phyloP scores from a whole-genome alignment of 2,797 vertebrate species.

The Chrosomus eos region DNA sequence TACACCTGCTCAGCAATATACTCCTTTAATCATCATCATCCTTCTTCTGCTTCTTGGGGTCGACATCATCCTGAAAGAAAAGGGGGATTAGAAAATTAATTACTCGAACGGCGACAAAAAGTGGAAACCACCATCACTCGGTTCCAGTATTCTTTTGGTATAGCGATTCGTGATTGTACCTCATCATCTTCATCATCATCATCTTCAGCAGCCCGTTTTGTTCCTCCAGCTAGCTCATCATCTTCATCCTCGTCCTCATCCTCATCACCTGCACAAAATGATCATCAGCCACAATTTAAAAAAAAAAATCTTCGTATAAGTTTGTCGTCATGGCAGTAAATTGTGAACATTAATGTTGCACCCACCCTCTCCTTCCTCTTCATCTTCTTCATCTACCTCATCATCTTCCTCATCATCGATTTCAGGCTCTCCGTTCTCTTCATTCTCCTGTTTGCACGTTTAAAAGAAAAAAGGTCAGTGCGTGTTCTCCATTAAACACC shows the following conservation, averaged over 20 bases:
- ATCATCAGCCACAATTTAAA: background rate
- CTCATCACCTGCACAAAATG: slow-evolving; percentile 71
- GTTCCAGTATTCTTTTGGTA: background rate
- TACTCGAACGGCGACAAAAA: background rate
- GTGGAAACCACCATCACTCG: no score
- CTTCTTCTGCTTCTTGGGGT: slow-evolving; percentile 95
- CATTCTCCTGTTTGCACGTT: slow-evolving; percentile 81
- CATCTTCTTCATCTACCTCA: slow-evolving; percentile 93
- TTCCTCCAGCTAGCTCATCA: slow-evolving; percentile 85
- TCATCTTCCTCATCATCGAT: slow-evolving; percentile 93
- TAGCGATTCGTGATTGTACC: slow-evolving; percentile 57
- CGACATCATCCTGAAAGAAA: slow-evolving; percentile 84
- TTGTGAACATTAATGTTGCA: slow-evolving; percentile 2
- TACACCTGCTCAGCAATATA: slow-evolving; percentile 76
- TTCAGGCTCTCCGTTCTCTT: slow-evolving; percentile 94
- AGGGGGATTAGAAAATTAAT: background rate
- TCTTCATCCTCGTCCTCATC: slow-evolving; percentile 92
- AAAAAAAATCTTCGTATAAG: background rate
- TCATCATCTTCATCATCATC: slow-evolving; percentile 82
- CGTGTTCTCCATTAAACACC: background rate
- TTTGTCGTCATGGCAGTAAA: background rate
- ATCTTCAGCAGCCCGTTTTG: slow-evolving; percentile 91
- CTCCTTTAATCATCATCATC: slow-evolving; percentile 85
- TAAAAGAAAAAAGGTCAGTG: background rate
- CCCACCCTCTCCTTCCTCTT: slow-evolving; percentile 91